Evolutionary conservation across 2,888 invertebrate genomes (phyloP).

Genomic region (Aplocera efformata): DNA sequence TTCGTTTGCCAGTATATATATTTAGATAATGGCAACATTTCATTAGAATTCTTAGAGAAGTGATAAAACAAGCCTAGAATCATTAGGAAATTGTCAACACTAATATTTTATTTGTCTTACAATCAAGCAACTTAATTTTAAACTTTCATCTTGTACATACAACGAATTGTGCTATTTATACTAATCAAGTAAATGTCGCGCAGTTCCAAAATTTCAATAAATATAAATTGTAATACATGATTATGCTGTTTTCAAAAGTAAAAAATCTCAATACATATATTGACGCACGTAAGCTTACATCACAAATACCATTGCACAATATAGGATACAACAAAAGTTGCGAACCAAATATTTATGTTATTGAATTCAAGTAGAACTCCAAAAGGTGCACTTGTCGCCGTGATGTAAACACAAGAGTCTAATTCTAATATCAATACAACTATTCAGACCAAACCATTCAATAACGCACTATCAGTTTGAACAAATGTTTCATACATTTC

Average conservation of each 20-base stretch:
- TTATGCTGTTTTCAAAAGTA: conserved; percentile 12
- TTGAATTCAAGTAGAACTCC: background rate
- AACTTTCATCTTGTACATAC: conserved; percentile 26
- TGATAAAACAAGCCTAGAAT: conserved; percentile 10
- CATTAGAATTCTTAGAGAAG: conserved; percentile 19
- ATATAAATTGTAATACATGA: conserved; percentile 11
- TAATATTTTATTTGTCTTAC: conserved; percentile 27
- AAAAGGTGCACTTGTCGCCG: background rate
- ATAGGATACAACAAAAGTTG: background rate
- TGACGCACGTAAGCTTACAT: conserved; percentile 8
- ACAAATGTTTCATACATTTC: conserved; percentile 1
- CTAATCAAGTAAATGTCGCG: conserved; percentile 15
- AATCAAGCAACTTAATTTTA: conserved; percentile 34
- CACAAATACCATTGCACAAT: conserved; percentile 5
- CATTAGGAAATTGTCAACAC: conserved; percentile 14
- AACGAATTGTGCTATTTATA: conserved; percentile 42
- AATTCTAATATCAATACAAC: conserved; percentile 7
- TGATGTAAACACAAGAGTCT: conserved; percentile 8
- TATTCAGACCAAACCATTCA: conserved; percentile 5
- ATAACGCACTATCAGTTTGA: conserved; percentile 10
- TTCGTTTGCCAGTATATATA: conserved; percentile 16
- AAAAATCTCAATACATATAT: conserved; percentile 3
- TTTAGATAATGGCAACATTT: conserved; percentile 24
- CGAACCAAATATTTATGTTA: background rate
- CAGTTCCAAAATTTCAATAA: conserved; percentile 7